Base-by-base conservation (phyloP, 1,140 invertebrate genomes). In the Micrasema minimum region DNA sequence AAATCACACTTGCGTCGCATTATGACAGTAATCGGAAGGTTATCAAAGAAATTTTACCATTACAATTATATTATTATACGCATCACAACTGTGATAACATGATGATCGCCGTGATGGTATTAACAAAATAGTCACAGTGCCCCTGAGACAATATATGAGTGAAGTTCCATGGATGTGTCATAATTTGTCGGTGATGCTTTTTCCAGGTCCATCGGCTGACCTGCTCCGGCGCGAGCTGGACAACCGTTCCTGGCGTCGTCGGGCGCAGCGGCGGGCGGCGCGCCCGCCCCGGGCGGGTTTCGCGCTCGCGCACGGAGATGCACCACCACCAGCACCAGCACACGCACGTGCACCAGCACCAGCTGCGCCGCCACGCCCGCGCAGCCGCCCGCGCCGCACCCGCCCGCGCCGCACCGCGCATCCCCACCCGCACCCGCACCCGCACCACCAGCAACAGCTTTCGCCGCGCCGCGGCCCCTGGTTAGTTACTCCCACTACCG, bases 261-360 rank as follows among this genome's bases (percentile, higher is more conserved):
- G 9, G 72, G 82, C 45, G 81, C 79, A 46, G 72, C 59, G 35
- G 62, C 45, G 7, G 71, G 51, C 0, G 59, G 57, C 79, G 18
- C 78, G 77, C 72, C n/a, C 45, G 83, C 72, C 72, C 72, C 74
- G 81, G 72, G 82, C 87, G 48, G 87, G 89, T 35, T 89, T 91
- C 16, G 94, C 91, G 79, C 84, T 26, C 93, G 74, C 88, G 93
- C 74, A 92, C 91, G 10, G 93, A 95, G 81, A 91, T 95, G 88
- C 93, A 95, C 82, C 93, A 95, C 83, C 93, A 95, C 85, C 93
- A 95, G 80, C 93, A 95, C 82, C 93, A 95, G 77, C 93, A 95
- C 80, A 94, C 93, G 22, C 94, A 96, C 81, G 91, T 96, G 72
- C 95, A 96, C 85, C 94, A 94, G 80, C 93, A 93, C 77, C 91